These are phyloP conservation scores for Muschampia plurimacula DNA, from an alignment of 2,888 invertebrate species.

Conservation along the genomic window DNA sequence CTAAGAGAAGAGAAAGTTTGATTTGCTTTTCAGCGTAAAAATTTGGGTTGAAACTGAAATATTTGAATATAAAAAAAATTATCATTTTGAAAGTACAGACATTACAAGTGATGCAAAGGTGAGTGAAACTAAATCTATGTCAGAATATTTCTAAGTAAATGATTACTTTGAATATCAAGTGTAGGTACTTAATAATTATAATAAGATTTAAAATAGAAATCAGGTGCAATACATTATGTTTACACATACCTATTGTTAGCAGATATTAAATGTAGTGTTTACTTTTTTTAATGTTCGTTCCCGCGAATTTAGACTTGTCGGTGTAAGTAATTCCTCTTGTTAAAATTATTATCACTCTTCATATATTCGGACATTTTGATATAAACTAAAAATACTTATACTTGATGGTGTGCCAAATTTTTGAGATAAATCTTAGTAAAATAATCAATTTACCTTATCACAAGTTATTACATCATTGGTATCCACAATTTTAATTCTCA, in stretches of 20 bases:
- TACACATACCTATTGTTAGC: slow-evolving; percentile 28
- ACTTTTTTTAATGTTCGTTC: slow-evolving; percentile 8
- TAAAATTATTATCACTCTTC: not conserved
- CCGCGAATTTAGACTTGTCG: not conserved
- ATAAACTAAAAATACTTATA: too few relatives aligned
- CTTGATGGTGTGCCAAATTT: too few relatives aligned
- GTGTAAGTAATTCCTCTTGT: not conserved
- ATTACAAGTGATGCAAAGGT: not conserved
- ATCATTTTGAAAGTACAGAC: too few relatives aligned
- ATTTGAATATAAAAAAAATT: too few relatives aligned
- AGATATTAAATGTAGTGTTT: slow-evolving; percentile 14
- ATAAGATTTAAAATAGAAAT: slow-evolving; percentile 37
- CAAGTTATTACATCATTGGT: too few relatives aligned
- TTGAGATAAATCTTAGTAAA: too few relatives aligned
- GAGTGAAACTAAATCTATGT: not conserved
- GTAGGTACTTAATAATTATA: slow-evolving; percentile 22
- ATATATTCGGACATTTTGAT: too few relatives aligned
- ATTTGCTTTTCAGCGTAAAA: too few relatives aligned
- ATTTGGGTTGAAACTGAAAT: too few relatives aligned
- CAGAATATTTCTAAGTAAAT: slow-evolving; percentile 1
- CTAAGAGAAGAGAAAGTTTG: too few relatives aligned
- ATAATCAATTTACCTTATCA: too few relatives aligned
- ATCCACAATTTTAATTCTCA: too few relatives aligned
- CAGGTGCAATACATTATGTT: slow-evolving; percentile 53
- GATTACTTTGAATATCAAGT: not conserved